These are phyloP conservation scores for Catharus fuscescens DNA, from an alignment of 2,113 vertebrate species.

Conservation along the genomic window DNA sequence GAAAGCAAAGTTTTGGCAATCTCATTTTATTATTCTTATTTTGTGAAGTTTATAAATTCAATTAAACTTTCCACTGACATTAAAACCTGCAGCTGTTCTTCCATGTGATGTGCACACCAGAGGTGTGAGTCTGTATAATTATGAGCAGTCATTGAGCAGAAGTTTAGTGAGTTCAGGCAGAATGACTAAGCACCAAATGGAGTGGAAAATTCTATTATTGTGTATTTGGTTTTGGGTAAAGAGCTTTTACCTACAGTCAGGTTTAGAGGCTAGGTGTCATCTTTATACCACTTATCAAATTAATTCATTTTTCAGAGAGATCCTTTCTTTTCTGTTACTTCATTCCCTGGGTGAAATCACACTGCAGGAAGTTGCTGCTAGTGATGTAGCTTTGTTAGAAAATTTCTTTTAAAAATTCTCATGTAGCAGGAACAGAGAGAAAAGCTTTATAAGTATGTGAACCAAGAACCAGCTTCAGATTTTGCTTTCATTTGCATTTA, in stretches of 20 bases:
- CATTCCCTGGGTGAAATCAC: neutral
- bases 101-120: neutral
- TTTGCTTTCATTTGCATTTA: neutral
- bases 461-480: neutral
- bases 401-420: neutral
- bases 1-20: neutral
- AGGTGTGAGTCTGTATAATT: neutral
- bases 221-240: neutral
- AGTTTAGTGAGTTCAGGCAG: neutral
- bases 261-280: neutral
- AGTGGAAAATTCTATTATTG: conserved; percentile 37
- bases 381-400: neutral
- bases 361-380: neutral
- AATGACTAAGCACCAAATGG: conserved; percentile 5
- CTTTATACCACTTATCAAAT: neutral
- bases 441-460: neutral
- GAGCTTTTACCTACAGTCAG: neutral
- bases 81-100: neutral
- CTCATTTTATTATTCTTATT: neutral
- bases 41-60: neutral
- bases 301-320: neutral
- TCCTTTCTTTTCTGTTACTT: neutral
- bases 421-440: neutral
- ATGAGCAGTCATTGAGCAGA: neutral
- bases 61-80: neutral